Evolutionary conservation across 2,888 invertebrate genomes (phyloP), one percentile per base, ranked within the genome.

Genomic region (Graphium colonna): DNA sequence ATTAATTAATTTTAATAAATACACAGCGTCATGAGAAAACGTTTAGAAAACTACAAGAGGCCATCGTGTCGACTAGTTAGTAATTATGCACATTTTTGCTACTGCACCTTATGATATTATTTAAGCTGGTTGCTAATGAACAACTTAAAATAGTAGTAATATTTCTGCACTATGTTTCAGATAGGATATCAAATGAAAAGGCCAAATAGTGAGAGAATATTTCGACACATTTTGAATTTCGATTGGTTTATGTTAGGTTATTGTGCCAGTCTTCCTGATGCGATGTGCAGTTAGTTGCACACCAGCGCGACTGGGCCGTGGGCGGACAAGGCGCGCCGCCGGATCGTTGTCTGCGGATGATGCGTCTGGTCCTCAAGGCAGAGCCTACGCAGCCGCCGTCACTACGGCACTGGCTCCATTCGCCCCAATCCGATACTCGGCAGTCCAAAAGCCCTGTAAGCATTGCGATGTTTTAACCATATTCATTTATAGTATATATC

Each of bases 381-480:
- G 96, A 95, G 17, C 98, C 97, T 58, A 97, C 96, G 64, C 97
- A 97, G 60, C 97, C 97, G 75, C 97, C 97, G 49, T 95, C 94
- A 73, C 95, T 94, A 82, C 94, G 95, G 90, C 98, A 98, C 7
- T 93, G 89, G 70, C 95, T 94, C 97, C 96, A 97, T 52, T 93
- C 93, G 18, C 95, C 94, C 97, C 96, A 97, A 62, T 94, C 94
- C 60, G 94, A 92, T 48, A 97, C 95, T 65, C 95, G 93, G 84
- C 97, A 97, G 82, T 96, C 95, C 65, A 95, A 91, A 51, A 95
- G 92, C 65, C 75, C 88, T 88, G 68, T 28, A 33, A 26, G 26
- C 7, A 7, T 26, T 7, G 26, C 26, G n/a, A n/a, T n/a, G n/a
- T n/a, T n/a, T n/a, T n/a, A n/a, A n/a, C n/a, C n/a, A n/a, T n/a